phyloP scores from a whole-genome alignment of 2,888 invertebrate genomes.

The Patella pellucida region DNA sequence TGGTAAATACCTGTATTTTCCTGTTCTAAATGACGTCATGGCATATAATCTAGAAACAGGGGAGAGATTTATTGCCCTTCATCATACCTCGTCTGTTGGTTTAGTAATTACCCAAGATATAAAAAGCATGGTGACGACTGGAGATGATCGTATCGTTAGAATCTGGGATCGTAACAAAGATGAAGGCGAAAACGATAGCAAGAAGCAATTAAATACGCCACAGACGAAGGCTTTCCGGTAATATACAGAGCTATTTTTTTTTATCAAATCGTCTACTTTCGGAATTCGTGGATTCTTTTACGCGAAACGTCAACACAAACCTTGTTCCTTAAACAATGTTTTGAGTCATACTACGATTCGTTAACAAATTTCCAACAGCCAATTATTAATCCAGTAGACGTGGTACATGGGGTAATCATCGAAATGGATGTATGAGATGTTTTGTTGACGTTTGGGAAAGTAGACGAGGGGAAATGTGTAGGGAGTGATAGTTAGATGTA shows the following conservation, averaged over 20 bases:
- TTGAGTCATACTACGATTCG: too few relatives aligned
- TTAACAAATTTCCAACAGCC: too few relatives aligned
- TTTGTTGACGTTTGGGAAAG: too few relatives aligned
- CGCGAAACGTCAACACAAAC: too few relatives aligned
- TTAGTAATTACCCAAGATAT: slow-evolving; percentile 38
- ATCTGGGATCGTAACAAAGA: slow-evolving; percentile 47
- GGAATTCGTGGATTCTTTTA: too few relatives aligned
- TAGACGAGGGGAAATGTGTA: too few relatives aligned
- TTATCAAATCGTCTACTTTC: too few relatives aligned
- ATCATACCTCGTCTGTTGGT: slow-evolving; percentile 37
- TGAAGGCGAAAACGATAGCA: not conserved
- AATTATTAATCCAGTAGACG: too few relatives aligned
- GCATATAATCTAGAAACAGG: slow-evolving; percentile 34
- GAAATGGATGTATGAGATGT: too few relatives aligned
- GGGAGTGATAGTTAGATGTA: too few relatives aligned
- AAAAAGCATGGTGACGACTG: slow-evolving; percentile 45
- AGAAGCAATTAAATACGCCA: not conserved
- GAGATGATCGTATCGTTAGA: slow-evolving; percentile 51
- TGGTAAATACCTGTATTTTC: slow-evolving; percentile 41
- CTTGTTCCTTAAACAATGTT: too few relatives aligned
- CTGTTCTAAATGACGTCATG: slow-evolving; percentile 33
- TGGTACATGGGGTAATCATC: too few relatives aligned
- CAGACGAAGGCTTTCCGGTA: not conserved
- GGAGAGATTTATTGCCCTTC: slow-evolving; percentile 33
- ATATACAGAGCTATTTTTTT: not conserved